A percentile compares a stretch with the other conserved stretches of the same genome.
Conservation (phyloP, 2,888 invertebrate species). For the Frankliniella intonsa region DNA sequence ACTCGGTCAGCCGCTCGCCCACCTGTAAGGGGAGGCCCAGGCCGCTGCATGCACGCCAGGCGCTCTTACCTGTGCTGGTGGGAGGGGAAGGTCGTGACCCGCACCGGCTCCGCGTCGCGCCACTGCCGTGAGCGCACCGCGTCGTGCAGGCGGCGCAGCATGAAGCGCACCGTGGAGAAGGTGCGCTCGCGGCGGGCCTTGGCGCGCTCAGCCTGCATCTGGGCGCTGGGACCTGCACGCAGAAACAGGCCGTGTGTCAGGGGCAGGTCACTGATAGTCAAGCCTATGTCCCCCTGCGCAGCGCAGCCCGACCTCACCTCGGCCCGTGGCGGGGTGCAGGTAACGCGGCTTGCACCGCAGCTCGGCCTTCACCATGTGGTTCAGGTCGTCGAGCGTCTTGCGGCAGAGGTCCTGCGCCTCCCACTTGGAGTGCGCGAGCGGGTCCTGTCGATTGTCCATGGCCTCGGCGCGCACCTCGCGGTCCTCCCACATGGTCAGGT, state of each 20-base stretch:
- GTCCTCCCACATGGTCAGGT: constrained; percentile 13
- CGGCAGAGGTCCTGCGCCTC: background rate
- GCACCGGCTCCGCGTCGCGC: background rate
- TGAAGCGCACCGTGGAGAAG: constrained; percentile 16
- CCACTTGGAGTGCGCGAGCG: background rate
- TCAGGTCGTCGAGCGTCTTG: background rate
- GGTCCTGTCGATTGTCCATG: background rate
- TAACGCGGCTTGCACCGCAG: constrained; percentile 15
- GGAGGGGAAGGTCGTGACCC: too few species aligned
- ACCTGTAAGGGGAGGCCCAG: background rate
- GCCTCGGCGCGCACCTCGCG: background rate
- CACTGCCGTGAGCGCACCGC: background rate
- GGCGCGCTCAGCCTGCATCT: background rate
- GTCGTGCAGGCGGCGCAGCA: background rate
- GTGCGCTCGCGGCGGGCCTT: background rate
- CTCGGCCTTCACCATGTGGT: background rate
- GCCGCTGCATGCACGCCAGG: too few species aligned
- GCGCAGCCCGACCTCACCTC: background rate
- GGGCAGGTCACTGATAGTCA: too few species aligned
- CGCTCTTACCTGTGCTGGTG: too few species aligned
- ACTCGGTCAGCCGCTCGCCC: background rate
- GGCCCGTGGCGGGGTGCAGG: background rate
- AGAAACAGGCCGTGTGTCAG: too few species aligned
- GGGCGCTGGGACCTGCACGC: background rate
- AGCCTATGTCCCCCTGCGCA: too few species aligned